Evolutionary conservation across 2,113 vertebrate genomes (phyloP).

Genomic region (Illadopsis cleaveri): DNA sequence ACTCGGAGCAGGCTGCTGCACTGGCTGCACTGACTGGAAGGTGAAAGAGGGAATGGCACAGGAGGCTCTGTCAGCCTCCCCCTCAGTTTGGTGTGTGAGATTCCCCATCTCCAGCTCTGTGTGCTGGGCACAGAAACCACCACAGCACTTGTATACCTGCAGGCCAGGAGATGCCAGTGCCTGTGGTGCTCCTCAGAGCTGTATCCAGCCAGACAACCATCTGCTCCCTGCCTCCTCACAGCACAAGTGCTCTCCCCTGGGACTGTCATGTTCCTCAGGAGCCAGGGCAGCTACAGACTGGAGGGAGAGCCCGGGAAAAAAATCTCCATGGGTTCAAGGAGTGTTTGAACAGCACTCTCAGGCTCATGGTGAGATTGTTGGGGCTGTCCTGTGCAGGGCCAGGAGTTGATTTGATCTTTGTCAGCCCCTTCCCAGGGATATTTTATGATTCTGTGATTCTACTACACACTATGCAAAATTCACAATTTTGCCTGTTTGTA

Average conservation of each 20-base stretch:
- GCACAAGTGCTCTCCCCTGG: not conserved
- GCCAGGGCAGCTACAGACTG: not conserved
- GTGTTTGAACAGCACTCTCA: not conserved
- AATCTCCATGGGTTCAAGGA: not conserved
- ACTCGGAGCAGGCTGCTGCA: not conserved
- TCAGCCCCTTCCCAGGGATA: not conserved
- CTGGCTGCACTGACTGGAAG: not conserved
- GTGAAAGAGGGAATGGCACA: not conserved
- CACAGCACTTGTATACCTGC: not conserved
- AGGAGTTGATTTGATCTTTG: fast-evolving
- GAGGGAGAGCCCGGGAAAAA: not conserved
- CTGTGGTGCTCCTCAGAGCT: not conserved
- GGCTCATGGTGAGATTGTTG: not conserved
- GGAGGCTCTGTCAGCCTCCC: not conserved
- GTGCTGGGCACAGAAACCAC: not conserved
- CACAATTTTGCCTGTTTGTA: not conserved
- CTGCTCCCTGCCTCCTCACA: not conserved
- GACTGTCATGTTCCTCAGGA: fast-evolving
- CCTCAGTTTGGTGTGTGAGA: fast-evolving
- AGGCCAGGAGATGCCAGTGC: not conserved
- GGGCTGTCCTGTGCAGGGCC: not conserved
- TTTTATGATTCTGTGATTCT: not conserved
- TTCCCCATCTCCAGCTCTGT: not conserved
- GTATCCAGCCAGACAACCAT: not conserved
- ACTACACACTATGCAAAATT: not conserved